phyloP scores from a whole-genome alignment of 2,113 vertebrate species.

The Cyprinodon variegatus region DNA sequence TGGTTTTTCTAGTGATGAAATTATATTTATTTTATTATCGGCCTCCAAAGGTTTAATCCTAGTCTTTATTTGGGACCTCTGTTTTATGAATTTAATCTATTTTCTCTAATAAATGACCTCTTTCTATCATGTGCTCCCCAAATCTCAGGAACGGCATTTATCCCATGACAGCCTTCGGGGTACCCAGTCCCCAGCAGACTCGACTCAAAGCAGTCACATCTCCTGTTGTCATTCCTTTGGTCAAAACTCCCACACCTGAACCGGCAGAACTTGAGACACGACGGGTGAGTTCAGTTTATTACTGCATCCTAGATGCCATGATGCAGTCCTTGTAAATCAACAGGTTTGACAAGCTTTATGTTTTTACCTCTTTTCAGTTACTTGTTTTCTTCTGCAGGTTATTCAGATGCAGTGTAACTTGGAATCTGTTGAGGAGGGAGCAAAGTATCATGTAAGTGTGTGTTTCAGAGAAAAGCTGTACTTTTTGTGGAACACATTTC shows the following conservation, averaged over 20 bases:
- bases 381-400: constrained; percentile 77
- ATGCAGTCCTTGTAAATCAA: too few relatives aligned
- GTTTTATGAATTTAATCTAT: neutral
- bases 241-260: constrained; percentile 94
- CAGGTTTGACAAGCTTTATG: neutral
- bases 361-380: neutral
- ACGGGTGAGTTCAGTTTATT: constrained; percentile 78
- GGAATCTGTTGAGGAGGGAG: constrained; percentile 91
- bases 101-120: neutral
- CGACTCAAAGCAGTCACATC: constrained; percentile 89
- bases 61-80: neutral
- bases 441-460: constrained; percentile 88
- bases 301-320: neutral
- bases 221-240: constrained; percentile 88
- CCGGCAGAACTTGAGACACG: constrained; percentile 94
- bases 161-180: constrained; percentile 91
- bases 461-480: neutral
- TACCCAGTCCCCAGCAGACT: constrained; percentile 90
- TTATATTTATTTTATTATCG: neutral
- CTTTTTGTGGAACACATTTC: too few relatives aligned
- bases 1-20: neutral
- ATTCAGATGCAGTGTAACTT: constrained; percentile 97
- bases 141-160: constrained; percentile 93
- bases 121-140: neutral
- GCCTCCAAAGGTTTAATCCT: neutral